phyloP scores from a whole-genome alignment of 2,888 invertebrate species.

The Gasteruption jaculator region DNA sequence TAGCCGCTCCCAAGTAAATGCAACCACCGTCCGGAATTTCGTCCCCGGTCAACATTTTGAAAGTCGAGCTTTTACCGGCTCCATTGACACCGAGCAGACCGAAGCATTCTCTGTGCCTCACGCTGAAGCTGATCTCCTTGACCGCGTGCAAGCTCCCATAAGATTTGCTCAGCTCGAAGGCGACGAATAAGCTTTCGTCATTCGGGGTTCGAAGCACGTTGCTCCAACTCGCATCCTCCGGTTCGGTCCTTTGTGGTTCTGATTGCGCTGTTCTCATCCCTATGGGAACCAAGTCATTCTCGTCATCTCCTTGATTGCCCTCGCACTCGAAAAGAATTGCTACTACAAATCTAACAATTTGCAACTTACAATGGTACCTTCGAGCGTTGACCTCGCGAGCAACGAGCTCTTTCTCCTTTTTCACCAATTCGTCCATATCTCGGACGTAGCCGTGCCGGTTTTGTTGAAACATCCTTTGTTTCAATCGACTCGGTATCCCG shows the following conservation, averaged over 20 bases:
- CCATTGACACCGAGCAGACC: constrained; percentile 78
- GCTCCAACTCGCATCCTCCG: too few species aligned
- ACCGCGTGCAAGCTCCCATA: constrained; percentile 73
- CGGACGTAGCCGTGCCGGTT: constrained; percentile 9
- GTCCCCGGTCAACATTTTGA: constrained; percentile 85
- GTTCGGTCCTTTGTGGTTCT: too few species aligned
- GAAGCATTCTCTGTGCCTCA: constrained; percentile 70
- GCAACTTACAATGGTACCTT: constrained; percentile 15
- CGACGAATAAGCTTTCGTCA: constrained; percentile 54
- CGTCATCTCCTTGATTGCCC: too few species aligned
- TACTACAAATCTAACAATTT: too few species aligned
- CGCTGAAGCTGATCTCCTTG: constrained; percentile 65
- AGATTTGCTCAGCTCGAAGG: constrained; percentile 63
- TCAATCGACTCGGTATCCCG: constrained; percentile 48
- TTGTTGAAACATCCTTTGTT: constrained; percentile 14
- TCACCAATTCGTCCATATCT: constrained; percentile 27
- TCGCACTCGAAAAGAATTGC: too few species aligned
- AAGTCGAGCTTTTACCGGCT: constrained; percentile 81
- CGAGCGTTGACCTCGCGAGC: constrained; percentile 24
- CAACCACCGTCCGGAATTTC: constrained; percentile 46
- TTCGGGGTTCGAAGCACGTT: constrained; percentile 25
- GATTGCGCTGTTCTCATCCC: too few species aligned
- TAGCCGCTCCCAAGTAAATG: constrained; percentile 24
- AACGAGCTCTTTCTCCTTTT: constrained; percentile 25
- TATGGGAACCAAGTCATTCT: too few species aligned